These are phyloP conservation scores for Drosophila seguyi DNA, from an alignment of 1,140 invertebrate species.

Conservation along the genomic window DNA sequence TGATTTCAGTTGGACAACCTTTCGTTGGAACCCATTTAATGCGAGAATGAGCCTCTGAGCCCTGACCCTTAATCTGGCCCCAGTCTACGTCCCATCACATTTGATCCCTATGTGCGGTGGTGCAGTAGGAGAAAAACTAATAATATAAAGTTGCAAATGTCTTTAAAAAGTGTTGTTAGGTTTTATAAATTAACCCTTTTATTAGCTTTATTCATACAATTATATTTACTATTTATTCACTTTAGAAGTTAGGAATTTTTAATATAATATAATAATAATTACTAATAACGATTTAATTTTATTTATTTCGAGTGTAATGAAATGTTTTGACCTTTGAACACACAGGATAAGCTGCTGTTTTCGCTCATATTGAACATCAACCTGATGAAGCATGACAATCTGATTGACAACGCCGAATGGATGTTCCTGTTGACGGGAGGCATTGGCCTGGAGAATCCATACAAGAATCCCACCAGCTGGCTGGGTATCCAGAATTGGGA, in stretches of 20 bases:
- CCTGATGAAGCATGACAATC: constrained; percentile 90
- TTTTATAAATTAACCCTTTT: not conserved
- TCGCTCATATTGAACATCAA: constrained; percentile 94
- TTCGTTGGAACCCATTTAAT: constrained; percentile 66
- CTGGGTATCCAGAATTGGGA: constrained; percentile 93
- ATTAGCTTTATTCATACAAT: not conserved
- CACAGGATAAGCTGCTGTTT: constrained; percentile 95
- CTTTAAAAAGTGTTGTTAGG: too few relatives aligned
- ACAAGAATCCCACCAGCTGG: constrained; percentile 91
- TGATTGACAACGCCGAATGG: constrained; percentile 91
- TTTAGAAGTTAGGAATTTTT: not conserved
- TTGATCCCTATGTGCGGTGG: not conserved
- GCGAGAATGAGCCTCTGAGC: constrained; percentile 38
- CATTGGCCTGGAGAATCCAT: constrained; percentile 91
- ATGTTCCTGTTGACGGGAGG: constrained; percentile 96
- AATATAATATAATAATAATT: too few relatives aligned
- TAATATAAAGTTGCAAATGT: not conserved
- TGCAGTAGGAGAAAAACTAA: constrained; percentile 7
- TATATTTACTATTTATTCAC: not conserved
- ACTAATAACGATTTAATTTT: not conserved
- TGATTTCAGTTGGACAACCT: constrained; percentile 57
- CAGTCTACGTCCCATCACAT: constrained; percentile 2
- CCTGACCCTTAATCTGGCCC: constrained; percentile 36
- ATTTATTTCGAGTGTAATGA: constrained; percentile 41
- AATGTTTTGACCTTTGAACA: constrained; percentile 61